Conservation (phyloP, 2,113 vertebrate genomes). For the Megaleporinus macrocephalus region DNA sequence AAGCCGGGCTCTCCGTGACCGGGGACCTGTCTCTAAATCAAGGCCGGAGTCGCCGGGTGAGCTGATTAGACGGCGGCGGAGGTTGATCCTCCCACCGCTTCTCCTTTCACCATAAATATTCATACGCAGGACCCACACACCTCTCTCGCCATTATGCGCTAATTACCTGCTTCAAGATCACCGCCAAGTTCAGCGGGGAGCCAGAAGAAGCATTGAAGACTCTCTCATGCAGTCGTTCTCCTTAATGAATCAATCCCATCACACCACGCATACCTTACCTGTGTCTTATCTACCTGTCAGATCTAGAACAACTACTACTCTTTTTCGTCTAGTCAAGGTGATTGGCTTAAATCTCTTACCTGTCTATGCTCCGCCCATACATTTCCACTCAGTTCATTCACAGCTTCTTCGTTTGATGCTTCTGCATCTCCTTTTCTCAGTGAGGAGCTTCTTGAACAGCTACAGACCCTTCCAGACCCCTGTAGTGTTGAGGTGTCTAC, state of each 20-base stretch:
- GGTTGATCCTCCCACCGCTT: conserved; percentile 77
- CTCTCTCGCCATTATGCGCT: conserved; percentile 33
- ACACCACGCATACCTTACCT: background rate
- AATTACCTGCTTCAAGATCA: conserved; percentile 58
- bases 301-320: no score
- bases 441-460: no score
- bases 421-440: no score
- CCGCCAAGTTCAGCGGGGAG: conserved; percentile 45
- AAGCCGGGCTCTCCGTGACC: conserved; percentile 68
- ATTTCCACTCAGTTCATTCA: no score
- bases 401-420: no score
- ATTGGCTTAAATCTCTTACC: no score
- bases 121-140: conserved; percentile 73
- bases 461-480: no score
- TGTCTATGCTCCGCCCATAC: no score
- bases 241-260: conserved; percentile 27
- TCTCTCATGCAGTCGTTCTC: background rate
- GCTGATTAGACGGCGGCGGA: conserved; percentile 74
- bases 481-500: no score
- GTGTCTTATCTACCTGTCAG: no score
- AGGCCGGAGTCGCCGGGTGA: conserved; percentile 53
- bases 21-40: conserved; percentile 72
- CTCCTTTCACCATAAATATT: conserved; percentile 77
- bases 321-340: no score
- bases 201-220: background rate